Evolutionary conservation across 1,140 invertebrate species (phyloP).

Genomic region (Drosophila lini): DNA sequence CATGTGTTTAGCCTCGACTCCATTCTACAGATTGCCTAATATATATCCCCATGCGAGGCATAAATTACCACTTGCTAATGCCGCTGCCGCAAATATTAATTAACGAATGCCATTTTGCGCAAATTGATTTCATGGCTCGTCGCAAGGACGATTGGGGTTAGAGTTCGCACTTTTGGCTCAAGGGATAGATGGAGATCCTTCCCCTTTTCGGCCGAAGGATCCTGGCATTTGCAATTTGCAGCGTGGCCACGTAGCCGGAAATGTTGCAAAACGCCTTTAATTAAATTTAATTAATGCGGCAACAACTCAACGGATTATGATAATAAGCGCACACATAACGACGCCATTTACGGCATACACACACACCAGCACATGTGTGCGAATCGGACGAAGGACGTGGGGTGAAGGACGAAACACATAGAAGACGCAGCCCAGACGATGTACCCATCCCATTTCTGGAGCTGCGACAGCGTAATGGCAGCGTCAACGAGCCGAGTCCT

Average conservation of each 20-base stretch:
- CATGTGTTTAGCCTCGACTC: slow-evolving; percentile 9
- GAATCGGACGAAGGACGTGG: neutral
- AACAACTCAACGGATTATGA: slow-evolving; percentile 83
- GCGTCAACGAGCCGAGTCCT: slow-evolving; percentile 74
- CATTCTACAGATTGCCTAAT: slow-evolving; percentile 28
- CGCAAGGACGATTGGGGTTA: slow-evolving; percentile 27
- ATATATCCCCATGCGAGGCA: slow-evolving; percentile 35
- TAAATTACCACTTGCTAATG: slow-evolving; percentile 60
- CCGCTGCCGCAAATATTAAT: slow-evolving; percentile 70
- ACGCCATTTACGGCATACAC: slow-evolving; percentile 65
- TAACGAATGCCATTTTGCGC: slow-evolving; percentile 55
- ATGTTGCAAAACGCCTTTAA: slow-evolving; percentile 83
- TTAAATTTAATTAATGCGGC: slow-evolving; percentile 84
- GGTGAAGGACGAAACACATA: neutral
- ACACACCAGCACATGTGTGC: slow-evolving; percentile 48
- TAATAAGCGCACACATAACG: slow-evolving; percentile 82
- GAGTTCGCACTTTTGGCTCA: neutral
- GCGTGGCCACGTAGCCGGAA: slow-evolving; percentile 65
- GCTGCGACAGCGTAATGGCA: slow-evolving; percentile 75
- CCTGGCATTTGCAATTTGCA: slow-evolving; percentile 64
- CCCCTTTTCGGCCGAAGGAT: neutral
- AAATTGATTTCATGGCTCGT: slow-evolving; percentile 66
- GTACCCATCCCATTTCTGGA: slow-evolving; percentile 47
- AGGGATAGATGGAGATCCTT: neutral
- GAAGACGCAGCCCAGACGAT: slow-evolving; percentile 48